Conservation (phyloP, 2,113 vertebrate genomes). For the Euleptes europaea region DNA sequence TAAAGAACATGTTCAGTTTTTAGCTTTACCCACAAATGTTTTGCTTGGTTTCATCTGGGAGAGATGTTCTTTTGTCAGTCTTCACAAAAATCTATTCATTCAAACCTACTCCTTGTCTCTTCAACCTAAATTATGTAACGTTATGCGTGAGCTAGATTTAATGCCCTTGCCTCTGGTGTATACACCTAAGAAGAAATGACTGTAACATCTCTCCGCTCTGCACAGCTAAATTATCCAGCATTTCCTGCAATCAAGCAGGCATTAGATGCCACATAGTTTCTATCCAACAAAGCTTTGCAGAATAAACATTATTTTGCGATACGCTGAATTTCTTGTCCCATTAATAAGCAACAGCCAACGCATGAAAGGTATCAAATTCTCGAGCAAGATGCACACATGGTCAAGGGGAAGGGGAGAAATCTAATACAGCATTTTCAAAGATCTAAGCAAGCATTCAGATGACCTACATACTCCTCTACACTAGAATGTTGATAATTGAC, state of each 20-base stretch:
- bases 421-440: slow-evolving; percentile 40
- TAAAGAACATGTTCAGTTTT: not conserved
- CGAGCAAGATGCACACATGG: not conserved
- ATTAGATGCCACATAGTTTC: accelerated
- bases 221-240: not conserved
- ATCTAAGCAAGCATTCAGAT: slow-evolving; percentile 53
- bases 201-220: not conserved
- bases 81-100: slow-evolving; percentile 1
- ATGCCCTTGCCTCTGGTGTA: not conserved
- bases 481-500: slow-evolving; percentile 71
- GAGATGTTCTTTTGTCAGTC: not conserved
- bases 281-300: not conserved
- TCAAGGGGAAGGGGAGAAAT: not conserved
- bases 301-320: accelerated
- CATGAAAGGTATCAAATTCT: not conserved
- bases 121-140: not conserved
- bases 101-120: not conserved
- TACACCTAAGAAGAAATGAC: not conserved
- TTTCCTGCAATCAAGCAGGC: accelerated
- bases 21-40: not conserved
- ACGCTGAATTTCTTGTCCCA: not conserved
- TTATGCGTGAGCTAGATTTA: accelerated
- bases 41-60: not conserved
- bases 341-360: accelerated
- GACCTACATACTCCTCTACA: slow-evolving; percentile 73